These are phyloP conservation scores for Oreohelix idahoensis DNA, from an alignment of 1,140 invertebrate genomes.

Conservation along the genomic window DNA sequence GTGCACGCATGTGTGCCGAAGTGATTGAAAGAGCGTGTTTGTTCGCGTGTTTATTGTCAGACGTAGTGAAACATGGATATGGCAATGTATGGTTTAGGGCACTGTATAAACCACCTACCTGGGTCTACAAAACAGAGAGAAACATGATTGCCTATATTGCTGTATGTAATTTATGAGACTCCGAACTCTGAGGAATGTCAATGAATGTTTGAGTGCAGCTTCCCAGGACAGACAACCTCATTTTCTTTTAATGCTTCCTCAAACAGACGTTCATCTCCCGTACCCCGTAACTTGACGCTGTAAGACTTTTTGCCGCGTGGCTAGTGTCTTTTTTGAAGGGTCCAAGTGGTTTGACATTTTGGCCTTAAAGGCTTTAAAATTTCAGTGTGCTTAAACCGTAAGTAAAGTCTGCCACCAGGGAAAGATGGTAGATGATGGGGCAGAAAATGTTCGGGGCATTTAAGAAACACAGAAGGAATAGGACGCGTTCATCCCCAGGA, in stretches of 20 bases:
- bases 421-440: too few relatives aligned
- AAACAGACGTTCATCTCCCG: not conserved
- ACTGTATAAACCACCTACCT: not conserved
- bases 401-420: too few relatives aligned
- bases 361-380: not conserved
- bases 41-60: not conserved
- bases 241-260: not conserved
- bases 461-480: too few relatives aligned
- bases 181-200: not conserved
- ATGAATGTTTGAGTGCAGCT: constrained; percentile 6
- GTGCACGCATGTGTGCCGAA: not conserved
- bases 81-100: not conserved
- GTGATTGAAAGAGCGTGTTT: not conserved
- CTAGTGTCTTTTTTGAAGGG: not conserved
- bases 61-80: not conserved
- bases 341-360: constrained; percentile 4
- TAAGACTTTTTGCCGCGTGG: not conserved
- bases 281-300: not conserved
- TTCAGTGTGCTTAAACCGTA: too few relatives aligned
- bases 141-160: not conserved
- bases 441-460: too few relatives aligned
- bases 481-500: too few relatives aligned
- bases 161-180: constrained; percentile 17
- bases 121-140: not conserved
- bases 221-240: not conserved